phyloP scores from a whole-genome alignment of 2,113 vertebrate species.

The Arenaria interpres region DNA sequence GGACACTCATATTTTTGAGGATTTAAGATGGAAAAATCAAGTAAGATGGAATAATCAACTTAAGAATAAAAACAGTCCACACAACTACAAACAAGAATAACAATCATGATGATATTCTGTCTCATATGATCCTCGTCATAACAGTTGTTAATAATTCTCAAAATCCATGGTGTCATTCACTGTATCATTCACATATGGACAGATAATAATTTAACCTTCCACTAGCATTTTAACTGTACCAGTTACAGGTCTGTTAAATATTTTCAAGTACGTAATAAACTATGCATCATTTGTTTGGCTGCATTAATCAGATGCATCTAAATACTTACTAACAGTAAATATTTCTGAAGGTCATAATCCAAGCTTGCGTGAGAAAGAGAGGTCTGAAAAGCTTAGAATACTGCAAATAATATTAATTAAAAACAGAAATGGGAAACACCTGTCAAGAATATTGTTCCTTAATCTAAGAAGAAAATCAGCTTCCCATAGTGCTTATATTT shows the following conservation, averaged over 20 bases:
- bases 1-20: not conserved
- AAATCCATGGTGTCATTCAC: not conserved
- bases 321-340: not conserved
- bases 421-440: slow-evolving; percentile 24
- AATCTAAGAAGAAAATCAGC: not conserved
- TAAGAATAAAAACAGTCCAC: not conserved
- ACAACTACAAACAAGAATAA: not conserved
- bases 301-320: not conserved
- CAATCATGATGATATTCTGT: not conserved
- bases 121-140: not conserved
- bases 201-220: not conserved
- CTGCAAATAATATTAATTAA: not conserved
- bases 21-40: not conserved
- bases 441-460: not conserved
- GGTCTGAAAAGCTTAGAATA: not conserved
- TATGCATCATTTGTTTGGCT: not conserved
- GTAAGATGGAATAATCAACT: not conserved
- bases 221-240: not conserved
- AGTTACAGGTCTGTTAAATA: not conserved
- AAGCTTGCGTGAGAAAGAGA: not conserved
- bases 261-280: not conserved
- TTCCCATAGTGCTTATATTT: not conserved
- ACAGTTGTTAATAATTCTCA: not conserved
- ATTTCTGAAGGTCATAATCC: not conserved
- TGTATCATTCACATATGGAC: not conserved